Conservation (phyloP, 1,140 invertebrate species). For the Drosophila pectinifera region DNA sequence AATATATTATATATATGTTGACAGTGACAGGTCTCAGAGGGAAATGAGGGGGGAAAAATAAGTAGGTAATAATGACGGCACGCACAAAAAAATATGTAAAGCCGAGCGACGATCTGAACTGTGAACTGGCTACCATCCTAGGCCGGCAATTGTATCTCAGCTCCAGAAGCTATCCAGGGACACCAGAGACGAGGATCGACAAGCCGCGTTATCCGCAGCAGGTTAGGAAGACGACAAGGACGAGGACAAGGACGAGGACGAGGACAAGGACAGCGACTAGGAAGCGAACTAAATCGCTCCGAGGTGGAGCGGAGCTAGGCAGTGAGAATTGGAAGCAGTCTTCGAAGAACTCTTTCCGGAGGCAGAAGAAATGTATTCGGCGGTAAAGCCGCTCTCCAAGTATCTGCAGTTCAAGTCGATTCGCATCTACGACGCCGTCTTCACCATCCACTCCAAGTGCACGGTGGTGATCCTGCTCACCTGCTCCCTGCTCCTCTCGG, state of each 20-base stretch:
- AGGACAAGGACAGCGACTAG: not conserved
- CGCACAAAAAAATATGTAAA: conserved; percentile 66
- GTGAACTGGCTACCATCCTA: conserved; percentile 49
- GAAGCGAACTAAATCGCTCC: conserved; percentile 1
- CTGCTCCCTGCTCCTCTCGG: conserved; percentile 88
- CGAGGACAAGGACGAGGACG: not conserved
- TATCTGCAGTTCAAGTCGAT: conserved; percentile 88
- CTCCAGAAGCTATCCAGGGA: not conserved
- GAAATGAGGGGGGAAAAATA: conserved; percentile 38
- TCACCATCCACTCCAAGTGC: conserved; percentile 89
- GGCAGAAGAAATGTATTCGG: conserved; percentile 78
- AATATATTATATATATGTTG: too few species aligned
- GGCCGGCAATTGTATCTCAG: conserved; percentile 25
- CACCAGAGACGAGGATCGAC: not conserved
- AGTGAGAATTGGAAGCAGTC: conserved; percentile 64
- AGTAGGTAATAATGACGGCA: conserved; percentile 56
- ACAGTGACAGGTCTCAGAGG: conserved; percentile 13
- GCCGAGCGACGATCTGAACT: conserved; percentile 65
- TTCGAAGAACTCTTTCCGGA: conserved; percentile 68
- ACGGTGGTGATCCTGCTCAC: conserved; percentile 88
- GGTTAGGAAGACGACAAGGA: not conserved
- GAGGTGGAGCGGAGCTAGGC: conserved; percentile 5
- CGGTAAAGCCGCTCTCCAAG: conserved; percentile 82
- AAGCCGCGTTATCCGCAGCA: not conserved
- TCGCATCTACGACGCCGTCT: conserved; percentile 88